A percentile compares a stretch with the other conserved stretches of the same genome.
Evolutionary conservation across 2,888 invertebrate species (phyloP).

Genomic region (Lithophane leautieri): DNA sequence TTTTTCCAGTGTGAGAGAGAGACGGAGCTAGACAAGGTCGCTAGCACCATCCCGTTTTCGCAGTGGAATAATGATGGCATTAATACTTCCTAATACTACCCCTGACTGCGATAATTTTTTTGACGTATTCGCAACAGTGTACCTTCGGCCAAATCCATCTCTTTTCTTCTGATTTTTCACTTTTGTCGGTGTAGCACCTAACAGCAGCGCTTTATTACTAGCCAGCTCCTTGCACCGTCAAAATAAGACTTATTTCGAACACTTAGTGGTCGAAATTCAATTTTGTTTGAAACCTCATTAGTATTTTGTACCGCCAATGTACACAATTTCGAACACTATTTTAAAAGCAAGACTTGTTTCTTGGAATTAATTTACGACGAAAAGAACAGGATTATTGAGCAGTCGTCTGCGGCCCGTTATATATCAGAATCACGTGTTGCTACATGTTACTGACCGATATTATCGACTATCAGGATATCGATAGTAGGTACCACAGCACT

Average conservation of each 20-base stretch:
- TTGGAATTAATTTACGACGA: slow-evolving; percentile 49
- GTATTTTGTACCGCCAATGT: slow-evolving; percentile 9
- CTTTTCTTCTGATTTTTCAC: background rate
- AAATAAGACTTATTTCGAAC: background rate
- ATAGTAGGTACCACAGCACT: slow-evolving; percentile 5
- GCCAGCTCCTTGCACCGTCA: background rate
- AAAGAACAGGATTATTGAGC: slow-evolving; percentile 61
- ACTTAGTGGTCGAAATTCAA: background rate
- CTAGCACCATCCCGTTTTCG: no score
- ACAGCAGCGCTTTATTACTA: background rate
- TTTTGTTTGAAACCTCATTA: slow-evolving; percentile 5
- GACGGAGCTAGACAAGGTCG: no score
- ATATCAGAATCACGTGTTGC: slow-evolving; percentile 39
- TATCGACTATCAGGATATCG: slow-evolving; percentile 12
- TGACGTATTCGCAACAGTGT: background rate
- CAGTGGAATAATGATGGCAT: no score
- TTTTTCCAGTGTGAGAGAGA: no score
- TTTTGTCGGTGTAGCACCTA: background rate
- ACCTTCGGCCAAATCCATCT: background rate
- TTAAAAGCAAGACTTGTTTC: slow-evolving; percentile 40
- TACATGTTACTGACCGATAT: slow-evolving; percentile 39
- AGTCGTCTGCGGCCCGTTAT: slow-evolving; percentile 58
- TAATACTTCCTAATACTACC: no score
- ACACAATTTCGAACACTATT: slow-evolving; percentile 41
- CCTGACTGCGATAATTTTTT: background rate